Base-by-base conservation (phyloP, 1,140 invertebrate genomes). In the Phymastichus coffea region DNA sequence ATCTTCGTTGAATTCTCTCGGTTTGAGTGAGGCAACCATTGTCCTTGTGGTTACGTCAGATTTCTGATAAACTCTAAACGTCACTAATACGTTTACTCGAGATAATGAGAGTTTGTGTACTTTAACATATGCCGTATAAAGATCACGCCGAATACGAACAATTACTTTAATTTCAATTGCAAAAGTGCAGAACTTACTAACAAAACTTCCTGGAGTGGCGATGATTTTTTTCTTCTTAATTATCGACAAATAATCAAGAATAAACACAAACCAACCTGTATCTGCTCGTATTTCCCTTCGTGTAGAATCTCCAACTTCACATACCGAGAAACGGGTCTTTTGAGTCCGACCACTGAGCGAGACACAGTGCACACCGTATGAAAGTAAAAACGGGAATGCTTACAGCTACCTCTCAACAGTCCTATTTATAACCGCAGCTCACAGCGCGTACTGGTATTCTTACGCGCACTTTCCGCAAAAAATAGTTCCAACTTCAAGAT, bases 221-320 rank as follows among this genome's bases (percentile, higher is more conserved):
- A 28, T 40, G 28, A 20, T 28, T 25, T 52, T 20, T 49, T 51
- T 9, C 19, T 49, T 48, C 26, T 40, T 43, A 56, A 56, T 46
- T 57, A 52, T 52, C 46, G 28, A 22, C 49, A 56, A 53, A 52
- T 41, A 71, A 59, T 66, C 65, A 65, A 58, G 66, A 68, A 63
- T 51, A 41, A 66, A 54, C 63, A 60, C 15, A 7, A 65, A 75
- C 71, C 70, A 76, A 76, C 73, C 73, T 76, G 72, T 74, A 71
- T 72, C 67, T 59, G 66, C 69, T 74, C 66, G 69, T 64, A 53
- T 64, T 60, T 66, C 57, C 65, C 61, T 65, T 37, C 51, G 61
- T 62, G 63, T 64, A 64, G 51, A 20, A 60, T 46, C 57, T 54
- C 57, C 37, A 38, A 54, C 25, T n/a, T 22, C 35, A 56, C 48